These are phyloP conservation scores for Eilema caniola DNA, from an alignment of 2,888 invertebrate genomes.

Conservation along the genomic window DNA sequence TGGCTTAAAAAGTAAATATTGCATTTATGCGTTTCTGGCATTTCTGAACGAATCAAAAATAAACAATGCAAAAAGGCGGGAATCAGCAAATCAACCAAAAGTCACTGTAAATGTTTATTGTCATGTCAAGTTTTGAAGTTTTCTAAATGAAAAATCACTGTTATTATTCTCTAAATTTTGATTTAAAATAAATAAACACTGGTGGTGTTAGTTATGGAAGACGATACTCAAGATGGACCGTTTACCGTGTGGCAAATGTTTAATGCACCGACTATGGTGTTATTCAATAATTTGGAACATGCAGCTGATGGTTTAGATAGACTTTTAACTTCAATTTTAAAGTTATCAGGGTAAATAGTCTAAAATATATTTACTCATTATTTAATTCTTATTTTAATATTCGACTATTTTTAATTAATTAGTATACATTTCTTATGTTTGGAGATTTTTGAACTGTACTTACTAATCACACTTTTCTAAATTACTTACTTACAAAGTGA, in stretches of 20 bases:
- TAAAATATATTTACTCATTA: neutral
- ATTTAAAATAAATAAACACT: neutral
- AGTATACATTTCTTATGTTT: neutral
- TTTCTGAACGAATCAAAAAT: slow-evolving; percentile 4
- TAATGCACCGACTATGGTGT: slow-evolving; percentile 86
- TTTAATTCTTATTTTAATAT: neutral
- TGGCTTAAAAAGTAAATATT: no score
- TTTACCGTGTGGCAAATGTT: slow-evolving; percentile 89
- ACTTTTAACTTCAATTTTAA: slow-evolving; percentile 87
- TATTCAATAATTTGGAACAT: slow-evolving; percentile 86
- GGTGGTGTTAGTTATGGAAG: slow-evolving; percentile 65
- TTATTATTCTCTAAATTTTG: neutral
- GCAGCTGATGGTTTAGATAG: slow-evolving; percentile 85
- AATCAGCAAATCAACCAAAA: slow-evolving; percentile 10
- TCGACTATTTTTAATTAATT: neutral
- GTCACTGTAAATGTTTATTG: neutral
- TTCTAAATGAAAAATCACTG: neutral
- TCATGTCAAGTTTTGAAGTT: neutral
- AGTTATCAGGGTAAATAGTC: slow-evolving; percentile 79
- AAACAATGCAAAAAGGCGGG: slow-evolving; percentile 25
- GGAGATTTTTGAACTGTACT: neutral
- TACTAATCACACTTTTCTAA: neutral
- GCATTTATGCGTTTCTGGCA: neutral
- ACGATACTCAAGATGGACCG: slow-evolving; percentile 78
- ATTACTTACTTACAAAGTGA: neutral